phyloP scores from a whole-genome alignment of 1,140 invertebrate species.

The Lordiphosa clarofinis region DNA sequence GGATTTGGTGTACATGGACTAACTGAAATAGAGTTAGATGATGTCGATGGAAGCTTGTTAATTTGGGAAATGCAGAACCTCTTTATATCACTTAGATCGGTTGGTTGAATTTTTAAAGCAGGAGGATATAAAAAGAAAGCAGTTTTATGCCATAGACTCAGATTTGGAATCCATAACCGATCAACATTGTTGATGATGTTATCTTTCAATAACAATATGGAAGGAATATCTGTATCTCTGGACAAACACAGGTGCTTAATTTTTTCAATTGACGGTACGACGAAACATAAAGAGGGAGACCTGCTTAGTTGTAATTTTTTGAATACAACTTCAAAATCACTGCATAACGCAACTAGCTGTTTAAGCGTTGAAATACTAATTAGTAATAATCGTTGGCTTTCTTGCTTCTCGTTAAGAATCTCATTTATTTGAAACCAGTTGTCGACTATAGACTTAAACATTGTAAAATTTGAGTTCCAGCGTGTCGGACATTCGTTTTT shows the following conservation, averaged over 20 bases:
- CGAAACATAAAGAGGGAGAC: not conserved
- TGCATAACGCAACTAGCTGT: not conserved
- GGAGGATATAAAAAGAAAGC: too few species aligned
- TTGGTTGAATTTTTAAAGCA: too few species aligned
- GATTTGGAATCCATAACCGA: too few species aligned
- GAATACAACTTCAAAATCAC: not conserved
- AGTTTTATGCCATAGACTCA: too few species aligned
- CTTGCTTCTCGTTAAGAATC: not conserved
- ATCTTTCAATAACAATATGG: not conserved
- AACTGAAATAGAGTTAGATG: too few species aligned
- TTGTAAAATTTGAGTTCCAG: constrained; percentile 2
- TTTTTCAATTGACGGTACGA: not conserved
- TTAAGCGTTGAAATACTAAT: not conserved
- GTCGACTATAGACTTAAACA: not conserved
- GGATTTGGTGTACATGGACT: too few species aligned
- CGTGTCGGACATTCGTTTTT: not conserved
- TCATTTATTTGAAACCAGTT: not conserved
- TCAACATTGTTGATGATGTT: too few species aligned
- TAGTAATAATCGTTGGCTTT: not conserved
- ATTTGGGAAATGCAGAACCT: too few species aligned
- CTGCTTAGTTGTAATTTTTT: not conserved
- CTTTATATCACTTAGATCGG: too few species aligned
- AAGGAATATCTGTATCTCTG: not conserved
- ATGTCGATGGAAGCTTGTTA: too few species aligned
- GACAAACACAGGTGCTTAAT: not conserved